Evolutionary conservation across 2,113 vertebrate genomes (phyloP).

Genomic region (Nesospiza acunhae): DNA sequence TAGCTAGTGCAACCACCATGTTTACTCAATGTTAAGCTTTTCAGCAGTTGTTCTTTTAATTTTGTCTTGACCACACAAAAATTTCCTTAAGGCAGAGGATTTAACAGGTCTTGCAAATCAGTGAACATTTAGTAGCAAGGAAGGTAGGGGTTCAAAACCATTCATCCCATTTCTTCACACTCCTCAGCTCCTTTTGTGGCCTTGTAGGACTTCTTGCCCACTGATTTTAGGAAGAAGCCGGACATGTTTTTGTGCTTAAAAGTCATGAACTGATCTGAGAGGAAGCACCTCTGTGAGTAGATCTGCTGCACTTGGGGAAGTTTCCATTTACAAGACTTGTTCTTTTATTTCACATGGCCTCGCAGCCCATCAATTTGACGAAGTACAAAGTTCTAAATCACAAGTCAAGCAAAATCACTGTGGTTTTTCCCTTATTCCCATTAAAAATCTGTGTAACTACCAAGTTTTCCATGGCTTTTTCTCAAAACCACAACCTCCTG

Average conservation of each 20-base stretch:
- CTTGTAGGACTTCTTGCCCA: neutral
- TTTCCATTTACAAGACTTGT: neutral
- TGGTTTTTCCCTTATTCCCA: neutral
- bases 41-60: neutral
- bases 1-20: neutral
- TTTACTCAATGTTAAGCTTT: neutral
- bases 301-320: neutral
- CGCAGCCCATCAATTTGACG: neutral
- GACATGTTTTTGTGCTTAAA: neutral
- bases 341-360: neutral
- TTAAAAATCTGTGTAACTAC: conserved; percentile 14
- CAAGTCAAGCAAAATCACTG: neutral
- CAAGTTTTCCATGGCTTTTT: conserved; percentile 8
- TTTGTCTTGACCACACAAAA: neutral
- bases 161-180: neutral
- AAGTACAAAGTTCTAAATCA: neutral
- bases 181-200: neutral
- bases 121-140: neutral
- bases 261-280: neutral
- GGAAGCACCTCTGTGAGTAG: neutral
- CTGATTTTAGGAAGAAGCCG: neutral
- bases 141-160: neutral
- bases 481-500: conserved; percentile 38
- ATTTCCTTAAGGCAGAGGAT: neutral
- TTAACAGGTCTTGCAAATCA: neutral